Conservation (phyloP, 2,888 invertebrate species). For the Leucozona laternaria region DNA sequence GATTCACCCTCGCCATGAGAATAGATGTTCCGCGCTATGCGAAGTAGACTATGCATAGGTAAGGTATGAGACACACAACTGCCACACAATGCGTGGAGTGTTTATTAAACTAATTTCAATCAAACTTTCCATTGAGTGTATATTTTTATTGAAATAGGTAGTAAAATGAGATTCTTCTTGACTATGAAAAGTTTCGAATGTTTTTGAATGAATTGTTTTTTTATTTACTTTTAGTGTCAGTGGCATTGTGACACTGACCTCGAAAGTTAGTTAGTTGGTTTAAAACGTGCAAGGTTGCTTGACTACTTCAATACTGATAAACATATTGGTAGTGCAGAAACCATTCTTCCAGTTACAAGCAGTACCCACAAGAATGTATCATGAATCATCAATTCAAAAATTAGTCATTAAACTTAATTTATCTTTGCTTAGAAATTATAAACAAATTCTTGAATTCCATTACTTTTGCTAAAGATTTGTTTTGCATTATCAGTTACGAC, state of each 20-base stretch:
- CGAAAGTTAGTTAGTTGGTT: slow-evolving; percentile 24
- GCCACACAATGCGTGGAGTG: slow-evolving; percentile 8
- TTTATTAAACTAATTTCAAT: slow-evolving; percentile 20
- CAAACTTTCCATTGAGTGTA: slow-evolving; percentile 4
- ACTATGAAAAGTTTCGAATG: slow-evolving; percentile 42
- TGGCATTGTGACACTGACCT: slow-evolving; percentile 55
- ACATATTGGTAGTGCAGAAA: not conserved
- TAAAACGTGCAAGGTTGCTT: slow-evolving; percentile 44
- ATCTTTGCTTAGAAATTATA: not conserved
- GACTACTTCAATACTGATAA: slow-evolving; percentile 1
- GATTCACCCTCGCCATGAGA: slow-evolving; percentile 16
- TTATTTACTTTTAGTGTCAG: slow-evolving; percentile 4
- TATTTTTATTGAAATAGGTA: not conserved
- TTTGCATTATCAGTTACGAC: not conserved
- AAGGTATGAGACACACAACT: not conserved
- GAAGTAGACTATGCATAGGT: not conserved
- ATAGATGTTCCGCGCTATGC: not conserved
- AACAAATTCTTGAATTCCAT: not conserved
- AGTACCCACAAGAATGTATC: not conserved
- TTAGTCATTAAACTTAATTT: not conserved
- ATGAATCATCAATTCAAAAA: not conserved
- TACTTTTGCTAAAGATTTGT: not conserved
- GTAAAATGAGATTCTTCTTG: slow-evolving; percentile 16
- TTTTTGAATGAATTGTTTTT: slow-evolving; percentile 1
- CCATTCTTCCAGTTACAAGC: not conserved